Conservation (phyloP, 2,888 invertebrate species). For the Drosophila diplacantha region DNA sequence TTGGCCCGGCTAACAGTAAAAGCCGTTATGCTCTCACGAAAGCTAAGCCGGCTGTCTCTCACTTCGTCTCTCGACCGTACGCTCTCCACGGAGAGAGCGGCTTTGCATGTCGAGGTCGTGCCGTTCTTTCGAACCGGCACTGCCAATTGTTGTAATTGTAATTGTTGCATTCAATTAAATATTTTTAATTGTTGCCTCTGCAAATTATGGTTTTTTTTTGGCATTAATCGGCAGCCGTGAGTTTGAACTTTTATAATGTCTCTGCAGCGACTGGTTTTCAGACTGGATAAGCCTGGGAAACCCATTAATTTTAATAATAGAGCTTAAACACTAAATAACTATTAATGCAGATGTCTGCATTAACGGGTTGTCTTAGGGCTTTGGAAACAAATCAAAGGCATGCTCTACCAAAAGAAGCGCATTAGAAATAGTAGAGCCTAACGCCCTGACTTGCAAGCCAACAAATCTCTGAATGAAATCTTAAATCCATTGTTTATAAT, state of each 20-base stretch:
- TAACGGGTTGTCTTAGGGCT: background rate
- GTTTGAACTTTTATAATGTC: slow-evolving; percentile 64
- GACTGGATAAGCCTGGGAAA: slow-evolving; percentile 8
- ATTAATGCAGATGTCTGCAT: background rate
- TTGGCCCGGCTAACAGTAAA: slow-evolving; percentile 62
- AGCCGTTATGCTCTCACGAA: slow-evolving; percentile 54
- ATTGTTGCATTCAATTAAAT: slow-evolving; percentile 62
- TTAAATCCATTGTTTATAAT: no score
- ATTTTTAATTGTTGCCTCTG: slow-evolving; percentile 59
- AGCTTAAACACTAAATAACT: background rate
- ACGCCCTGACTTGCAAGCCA: background rate
- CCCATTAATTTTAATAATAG: background rate
- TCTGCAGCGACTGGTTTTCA: slow-evolving; percentile 16
- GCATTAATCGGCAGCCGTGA: slow-evolving; percentile 52
- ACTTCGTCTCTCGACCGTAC: slow-evolving; percentile 14
- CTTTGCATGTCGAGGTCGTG: slow-evolving; percentile 72
- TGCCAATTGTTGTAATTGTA: slow-evolving; percentile 38
- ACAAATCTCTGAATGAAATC: background rate
- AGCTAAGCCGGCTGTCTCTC: slow-evolving; percentile 6
- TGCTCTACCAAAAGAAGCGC: background rate
- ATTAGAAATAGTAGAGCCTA: background rate
- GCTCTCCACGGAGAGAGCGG: slow-evolving; percentile 23
- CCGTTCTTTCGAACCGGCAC: slow-evolving; percentile 42
- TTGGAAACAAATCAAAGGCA: background rate
- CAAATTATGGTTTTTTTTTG: slow-evolving; percentile 46